Conservation (phyloP, 2,888 invertebrate species). For the Scrobipalpa costella region DNA sequence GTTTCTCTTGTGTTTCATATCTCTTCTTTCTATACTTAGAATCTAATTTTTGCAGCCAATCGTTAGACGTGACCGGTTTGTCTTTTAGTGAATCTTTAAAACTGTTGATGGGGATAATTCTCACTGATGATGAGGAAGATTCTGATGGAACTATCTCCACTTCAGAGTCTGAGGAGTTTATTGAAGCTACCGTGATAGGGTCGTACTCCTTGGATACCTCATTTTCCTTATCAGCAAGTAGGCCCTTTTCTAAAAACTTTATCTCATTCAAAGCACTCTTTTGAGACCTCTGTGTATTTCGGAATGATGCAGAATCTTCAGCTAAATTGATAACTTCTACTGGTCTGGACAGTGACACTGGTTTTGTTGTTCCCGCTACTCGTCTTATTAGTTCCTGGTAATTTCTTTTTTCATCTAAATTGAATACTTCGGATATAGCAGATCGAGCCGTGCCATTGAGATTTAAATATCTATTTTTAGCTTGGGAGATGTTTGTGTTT, state of each 20-base stretch:
- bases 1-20: conserved; percentile 63
- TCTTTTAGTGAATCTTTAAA: conserved; percentile 80
- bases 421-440: conserved; percentile 74
- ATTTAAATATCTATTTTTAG: conserved; percentile 53
- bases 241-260: conserved; percentile 56
- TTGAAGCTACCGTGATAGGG: conserved; percentile 69
- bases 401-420: conserved; percentile 80
- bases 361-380: conserved; percentile 56
- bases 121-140: conserved; percentile 62
- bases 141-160: conserved; percentile 69
- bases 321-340: conserved; percentile 60
- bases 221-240: conserved; percentile 54
- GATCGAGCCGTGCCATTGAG: conserved; percentile 61
- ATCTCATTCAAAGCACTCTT: conserved; percentile 64
- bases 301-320: conserved; percentile 62
- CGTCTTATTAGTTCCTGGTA: conserved; percentile 78
- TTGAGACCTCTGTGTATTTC: conserved; percentile 59
- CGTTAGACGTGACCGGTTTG: conserved; percentile 67
- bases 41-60: conserved; percentile 79
- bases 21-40: conserved; percentile 70
- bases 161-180: conserved; percentile 74
- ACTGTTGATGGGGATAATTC: conserved; percentile 76
- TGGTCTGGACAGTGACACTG: conserved; percentile 47
- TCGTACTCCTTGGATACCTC: conserved; percentile 62
- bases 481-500: conserved; percentile 49